Conservation (phyloP, 1,140 invertebrate genomes). For the Drosophila eugracilis region DNA sequence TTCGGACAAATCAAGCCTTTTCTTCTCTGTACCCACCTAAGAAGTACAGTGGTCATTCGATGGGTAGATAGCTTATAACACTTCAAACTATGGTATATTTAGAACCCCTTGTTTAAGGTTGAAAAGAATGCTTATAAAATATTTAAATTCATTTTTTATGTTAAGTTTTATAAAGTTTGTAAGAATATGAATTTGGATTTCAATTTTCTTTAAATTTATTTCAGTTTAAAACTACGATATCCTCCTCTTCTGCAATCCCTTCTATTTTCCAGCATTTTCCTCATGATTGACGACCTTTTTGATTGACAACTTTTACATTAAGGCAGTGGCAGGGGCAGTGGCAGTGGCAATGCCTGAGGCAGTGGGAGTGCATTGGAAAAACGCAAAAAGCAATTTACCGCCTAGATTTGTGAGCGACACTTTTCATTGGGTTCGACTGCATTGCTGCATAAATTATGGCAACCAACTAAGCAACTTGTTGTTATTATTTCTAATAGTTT, state of each 20-base stretch:
- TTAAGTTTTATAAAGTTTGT: not conserved
- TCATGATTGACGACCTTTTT: conserved; percentile 13
- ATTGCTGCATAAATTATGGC: conserved; percentile 73
- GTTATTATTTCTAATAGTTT: conserved; percentile 15
- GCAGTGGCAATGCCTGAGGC: conserved; percentile 1
- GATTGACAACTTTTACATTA: conserved; percentile 37
- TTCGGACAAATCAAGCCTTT: conserved; percentile 20
- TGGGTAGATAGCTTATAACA: no score
- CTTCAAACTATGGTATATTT: no score
- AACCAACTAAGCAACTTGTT: conserved; percentile 28
- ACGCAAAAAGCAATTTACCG: conserved; percentile 37
- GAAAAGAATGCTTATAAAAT: no score
- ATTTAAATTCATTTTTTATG: not conserved
- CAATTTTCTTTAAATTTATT: no score
- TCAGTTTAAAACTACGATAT: not conserved
- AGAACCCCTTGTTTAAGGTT: no score
- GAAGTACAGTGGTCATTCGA: conserved; percentile 5
- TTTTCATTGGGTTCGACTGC: conserved; percentile 34
- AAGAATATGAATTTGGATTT: no score
- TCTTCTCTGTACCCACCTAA: conserved; percentile 25
- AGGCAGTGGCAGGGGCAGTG: not conserved
- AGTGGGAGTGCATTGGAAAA: conserved; percentile 24
- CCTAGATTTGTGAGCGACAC: conserved; percentile 39
- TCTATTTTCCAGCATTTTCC: not conserved
- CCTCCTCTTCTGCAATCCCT: not conserved